Conservation (phyloP, 2,888 invertebrate genomes). For the Leptinotarsa rubiginosa region DNA sequence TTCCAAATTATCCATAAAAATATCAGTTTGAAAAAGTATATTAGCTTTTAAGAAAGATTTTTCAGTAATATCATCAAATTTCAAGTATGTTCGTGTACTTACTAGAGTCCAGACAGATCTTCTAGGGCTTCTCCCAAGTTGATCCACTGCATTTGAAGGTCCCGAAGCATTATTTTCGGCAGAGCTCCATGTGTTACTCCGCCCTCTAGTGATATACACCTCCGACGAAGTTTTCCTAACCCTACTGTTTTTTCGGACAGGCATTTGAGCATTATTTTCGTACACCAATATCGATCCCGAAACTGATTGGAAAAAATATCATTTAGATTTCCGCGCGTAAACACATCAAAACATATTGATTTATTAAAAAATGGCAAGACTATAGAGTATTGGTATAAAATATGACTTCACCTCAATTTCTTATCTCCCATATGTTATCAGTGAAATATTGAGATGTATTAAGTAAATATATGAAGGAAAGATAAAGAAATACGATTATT, state of each 20-base stretch:
- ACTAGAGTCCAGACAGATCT: slow-evolving; percentile 42
- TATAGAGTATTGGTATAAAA: no score
- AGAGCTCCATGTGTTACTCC: slow-evolving; percentile 37
- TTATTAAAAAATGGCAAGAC: background rate
- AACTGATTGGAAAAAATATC: background rate
- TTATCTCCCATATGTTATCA: slow-evolving; percentile 13
- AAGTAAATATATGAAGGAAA: slow-evolving; percentile 1
- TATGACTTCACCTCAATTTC: background rate
- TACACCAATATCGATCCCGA: background rate
- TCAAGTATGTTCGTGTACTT: background rate
- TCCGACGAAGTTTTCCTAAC: slow-evolving; percentile 11
- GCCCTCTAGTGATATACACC: slow-evolving; percentile 36
- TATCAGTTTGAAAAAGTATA: no score
- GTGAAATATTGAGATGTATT: background rate
- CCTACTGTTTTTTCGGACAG: slow-evolving; percentile 4
- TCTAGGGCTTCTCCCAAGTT: slow-evolving; percentile 35
- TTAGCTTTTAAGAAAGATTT: no score
- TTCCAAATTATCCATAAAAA: no score
- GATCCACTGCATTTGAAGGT: slow-evolving; percentile 17
- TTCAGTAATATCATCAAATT: background rate
- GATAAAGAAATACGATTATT: slow-evolving; percentile 8
- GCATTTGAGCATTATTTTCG: slow-evolving; percentile 10
- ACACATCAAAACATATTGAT: background rate
- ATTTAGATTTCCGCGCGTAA: background rate
- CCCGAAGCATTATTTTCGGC: slow-evolving; percentile 16